A percentile compares a stretch with the other conserved stretches of the same genome.
Evolutionary conservation across 2,888 invertebrate genomes (phyloP).

Genomic region (Alsophila aescularia): DNA sequence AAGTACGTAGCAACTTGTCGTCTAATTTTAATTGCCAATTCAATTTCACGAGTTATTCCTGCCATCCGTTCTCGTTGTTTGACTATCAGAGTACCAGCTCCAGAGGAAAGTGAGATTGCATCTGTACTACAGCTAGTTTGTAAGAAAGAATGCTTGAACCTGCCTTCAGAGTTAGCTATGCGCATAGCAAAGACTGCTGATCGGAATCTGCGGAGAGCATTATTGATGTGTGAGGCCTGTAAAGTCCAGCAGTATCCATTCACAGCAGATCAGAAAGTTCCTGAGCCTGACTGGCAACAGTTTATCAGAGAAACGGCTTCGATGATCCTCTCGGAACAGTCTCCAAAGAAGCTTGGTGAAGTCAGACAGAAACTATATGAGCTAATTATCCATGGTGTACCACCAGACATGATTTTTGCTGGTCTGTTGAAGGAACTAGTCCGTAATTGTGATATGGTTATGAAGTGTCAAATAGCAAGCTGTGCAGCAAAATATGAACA

Average conservation of each 20-base stretch:
- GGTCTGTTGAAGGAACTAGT: constrained; percentile 93
- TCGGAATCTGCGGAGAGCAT: constrained; percentile 95
- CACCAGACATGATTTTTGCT: constrained; percentile 95
- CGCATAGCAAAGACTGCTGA: constrained; percentile 91
- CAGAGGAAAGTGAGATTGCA: constrained; percentile 90
- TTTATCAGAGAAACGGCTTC: constrained; percentile 94
- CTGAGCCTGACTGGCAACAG: constrained; percentile 96
- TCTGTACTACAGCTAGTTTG: constrained; percentile 87
- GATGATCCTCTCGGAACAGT: constrained; percentile 94
- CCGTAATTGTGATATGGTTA: constrained; percentile 94
- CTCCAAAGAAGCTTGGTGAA: constrained; percentile 91
- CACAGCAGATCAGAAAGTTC: constrained; percentile 90
- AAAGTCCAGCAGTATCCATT: constrained; percentile 96
- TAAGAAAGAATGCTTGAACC: constrained; percentile 91
- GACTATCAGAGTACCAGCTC: constrained; percentile 95
- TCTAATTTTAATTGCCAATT: constrained; percentile 96
- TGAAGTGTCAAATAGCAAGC: constrained; percentile 93
- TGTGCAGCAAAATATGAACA: constrained; percentile 97
- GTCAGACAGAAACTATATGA: constrained; percentile 96
- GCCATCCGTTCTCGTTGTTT: constrained; percentile 98
- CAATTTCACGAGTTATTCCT: constrained; percentile 97
- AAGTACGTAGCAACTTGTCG: constrained; percentile 98
- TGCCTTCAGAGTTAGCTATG: constrained; percentile 90
- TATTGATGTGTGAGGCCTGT: constrained; percentile 97
- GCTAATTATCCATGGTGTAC: constrained; percentile 96